Evolutionary conservation across 2,888 invertebrate species (phyloP).

Genomic region (Rutpela maculata): DNA sequence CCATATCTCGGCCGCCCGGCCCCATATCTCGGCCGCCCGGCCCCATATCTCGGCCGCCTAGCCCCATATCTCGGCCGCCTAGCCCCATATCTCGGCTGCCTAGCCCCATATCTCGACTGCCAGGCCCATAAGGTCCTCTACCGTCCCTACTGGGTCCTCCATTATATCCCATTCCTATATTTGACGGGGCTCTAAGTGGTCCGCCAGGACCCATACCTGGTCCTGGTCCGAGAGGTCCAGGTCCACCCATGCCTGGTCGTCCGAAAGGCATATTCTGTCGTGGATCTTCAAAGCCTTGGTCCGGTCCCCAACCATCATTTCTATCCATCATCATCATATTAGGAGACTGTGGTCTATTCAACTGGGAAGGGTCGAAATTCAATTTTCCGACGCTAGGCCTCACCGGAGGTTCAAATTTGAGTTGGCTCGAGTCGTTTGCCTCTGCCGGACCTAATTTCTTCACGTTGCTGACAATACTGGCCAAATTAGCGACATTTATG

Average conservation of each 20-base stretch:
- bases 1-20: neutral
- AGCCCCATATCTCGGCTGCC: neutral
- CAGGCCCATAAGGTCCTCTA: neutral
- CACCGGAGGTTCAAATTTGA: constrained; percentile 48
- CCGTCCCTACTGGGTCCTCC: constrained; percentile 3
- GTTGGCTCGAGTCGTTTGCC: constrained; percentile 15
- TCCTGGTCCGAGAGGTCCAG: neutral
- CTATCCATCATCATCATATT: neutral
- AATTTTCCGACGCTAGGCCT: constrained; percentile 33
- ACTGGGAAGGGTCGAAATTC: constrained; percentile 44
- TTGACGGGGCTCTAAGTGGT: neutral
- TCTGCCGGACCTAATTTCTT: constrained; percentile 50
- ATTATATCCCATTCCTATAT: neutral
- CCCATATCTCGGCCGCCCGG: neutral
- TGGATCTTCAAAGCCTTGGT: neutral
- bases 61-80: neutral
- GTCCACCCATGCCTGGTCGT: neutral
- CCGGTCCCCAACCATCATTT: neutral
- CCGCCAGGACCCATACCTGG: neutral
- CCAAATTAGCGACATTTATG: constrained; percentile 65
- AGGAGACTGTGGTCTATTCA: constrained; percentile 16
- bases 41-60: neutral
- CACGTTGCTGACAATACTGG: constrained; percentile 65
- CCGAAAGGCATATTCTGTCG: neutral
- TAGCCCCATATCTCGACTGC: neutral